A percentile compares a stretch with the other conserved stretches of the same genome.
Conservation (phyloP, 2,113 vertebrate genomes). For the Amblyornis subalaris region DNA sequence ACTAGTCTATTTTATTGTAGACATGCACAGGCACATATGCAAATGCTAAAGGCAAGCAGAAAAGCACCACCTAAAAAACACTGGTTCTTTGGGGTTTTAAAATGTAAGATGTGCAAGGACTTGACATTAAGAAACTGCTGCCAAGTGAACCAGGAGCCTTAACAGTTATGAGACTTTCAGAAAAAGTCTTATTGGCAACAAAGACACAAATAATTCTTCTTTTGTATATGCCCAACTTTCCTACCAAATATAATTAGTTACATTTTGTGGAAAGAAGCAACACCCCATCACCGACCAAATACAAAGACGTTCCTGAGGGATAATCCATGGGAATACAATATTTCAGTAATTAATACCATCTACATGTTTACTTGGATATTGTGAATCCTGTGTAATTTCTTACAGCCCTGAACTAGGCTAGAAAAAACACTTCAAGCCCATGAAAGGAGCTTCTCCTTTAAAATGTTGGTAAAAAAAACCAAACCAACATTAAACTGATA, state of each 20-base stretch:
- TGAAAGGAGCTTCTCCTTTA: background rate
- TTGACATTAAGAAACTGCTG: background rate
- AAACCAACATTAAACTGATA: background rate
- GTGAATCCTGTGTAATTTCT: background rate
- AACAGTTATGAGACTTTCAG: background rate
- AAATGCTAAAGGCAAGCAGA: background rate
- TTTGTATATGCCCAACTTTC: background rate
- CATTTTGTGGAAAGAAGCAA: background rate
- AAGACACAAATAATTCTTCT: background rate
- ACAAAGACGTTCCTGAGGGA: background rate
- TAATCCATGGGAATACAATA: background rate
- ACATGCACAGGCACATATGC: background rate
- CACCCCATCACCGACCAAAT: background rate
- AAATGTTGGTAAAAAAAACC: background rate
- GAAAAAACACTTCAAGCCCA: background rate
- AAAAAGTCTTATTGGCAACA: conserved; percentile 22
- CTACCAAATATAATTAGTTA: background rate
- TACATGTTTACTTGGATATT: background rate
- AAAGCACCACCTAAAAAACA: background rate
- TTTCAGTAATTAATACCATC: background rate
- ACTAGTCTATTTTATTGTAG: background rate
- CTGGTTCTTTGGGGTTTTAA: background rate
- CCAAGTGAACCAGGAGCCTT: background rate
- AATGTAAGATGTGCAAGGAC: background rate
- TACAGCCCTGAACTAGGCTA: background rate